Conservation (phyloP, 2,113 vertebrate genomes). For the Hymenochirus boettgeri region DNA sequence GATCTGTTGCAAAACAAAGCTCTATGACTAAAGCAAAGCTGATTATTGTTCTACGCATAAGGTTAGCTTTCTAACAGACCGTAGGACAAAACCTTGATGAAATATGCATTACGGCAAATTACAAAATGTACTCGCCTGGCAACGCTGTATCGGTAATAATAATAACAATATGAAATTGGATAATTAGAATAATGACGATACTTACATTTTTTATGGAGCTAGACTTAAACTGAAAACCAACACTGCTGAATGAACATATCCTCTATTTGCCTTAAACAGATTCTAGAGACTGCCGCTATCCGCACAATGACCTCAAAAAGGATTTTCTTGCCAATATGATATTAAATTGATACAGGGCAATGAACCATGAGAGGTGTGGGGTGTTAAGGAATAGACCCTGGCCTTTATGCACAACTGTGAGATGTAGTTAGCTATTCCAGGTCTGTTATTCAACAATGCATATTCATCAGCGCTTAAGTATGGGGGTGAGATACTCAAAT, state of each 20-base stretch:
- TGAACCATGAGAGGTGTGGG: constrained; percentile 42
- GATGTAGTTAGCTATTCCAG: constrained; percentile 7
- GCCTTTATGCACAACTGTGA: constrained; percentile 32
- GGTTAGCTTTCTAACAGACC: constrained; percentile 33
- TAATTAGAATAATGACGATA: constrained; percentile 41
- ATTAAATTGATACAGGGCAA: constrained; percentile 42
- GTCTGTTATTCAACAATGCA: no score
- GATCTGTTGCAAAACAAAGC: constrained; percentile 16
- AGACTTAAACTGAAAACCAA: constrained; percentile 40
- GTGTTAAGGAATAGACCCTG: not conserved
- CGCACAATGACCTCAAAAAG: constrained; percentile 37
- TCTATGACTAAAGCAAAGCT: constrained; percentile 13
- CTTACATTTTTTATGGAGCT: constrained; percentile 41
- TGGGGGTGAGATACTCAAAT: no score
- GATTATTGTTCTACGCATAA: constrained; percentile 31
- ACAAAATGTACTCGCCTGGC: constrained; percentile 36
- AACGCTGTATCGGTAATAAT: constrained; percentile 42
- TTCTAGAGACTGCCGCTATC: constrained; percentile 33
- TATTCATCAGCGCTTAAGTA: no score
- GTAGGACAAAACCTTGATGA: constrained; percentile 35
- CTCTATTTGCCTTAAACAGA: constrained; percentile 36
- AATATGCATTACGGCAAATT: constrained; percentile 39
- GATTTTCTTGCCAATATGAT: constrained; percentile 37
- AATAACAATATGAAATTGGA: constrained; percentile 44
- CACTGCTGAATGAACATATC: constrained; percentile 10